Percentiles rank a stretch among this genome's conserved stretches.
phyloP scores from a whole-genome alignment of 2,113 vertebrate genomes.

The Proteles cristata region DNA sequence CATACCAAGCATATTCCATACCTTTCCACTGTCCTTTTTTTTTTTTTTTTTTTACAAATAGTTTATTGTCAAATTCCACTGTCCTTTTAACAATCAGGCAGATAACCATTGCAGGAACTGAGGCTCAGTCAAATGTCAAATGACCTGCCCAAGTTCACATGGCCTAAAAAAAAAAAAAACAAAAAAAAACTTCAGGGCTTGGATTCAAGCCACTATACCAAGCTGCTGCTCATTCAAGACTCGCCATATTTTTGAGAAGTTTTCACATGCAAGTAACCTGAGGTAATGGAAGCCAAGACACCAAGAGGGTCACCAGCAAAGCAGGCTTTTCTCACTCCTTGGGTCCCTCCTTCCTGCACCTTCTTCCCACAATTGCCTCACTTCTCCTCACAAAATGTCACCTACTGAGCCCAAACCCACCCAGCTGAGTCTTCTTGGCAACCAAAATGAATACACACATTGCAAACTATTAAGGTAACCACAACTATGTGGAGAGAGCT shows the following conservation, averaged over 20 bases:
- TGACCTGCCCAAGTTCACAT: background rate
- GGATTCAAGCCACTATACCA: background rate
- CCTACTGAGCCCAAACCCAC: conserved; percentile 9
- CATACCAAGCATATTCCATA: background rate
- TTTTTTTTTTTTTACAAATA: no score
- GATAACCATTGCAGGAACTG: background rate
- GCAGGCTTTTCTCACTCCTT: background rate
- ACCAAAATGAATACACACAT: background rate
- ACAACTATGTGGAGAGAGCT: conserved; percentile 10
- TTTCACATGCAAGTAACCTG: background rate
- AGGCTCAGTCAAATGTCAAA: background rate
- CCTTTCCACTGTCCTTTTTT: background rate
- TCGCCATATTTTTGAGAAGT: background rate
- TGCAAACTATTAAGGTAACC: conserved; percentile 60
- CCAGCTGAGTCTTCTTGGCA: conserved; percentile 57
- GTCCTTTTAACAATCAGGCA: background rate
- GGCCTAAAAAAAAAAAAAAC: no score
- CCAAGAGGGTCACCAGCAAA: background rate
- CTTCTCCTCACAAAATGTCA: background rate
- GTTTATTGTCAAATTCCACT: no score
- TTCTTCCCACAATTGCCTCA: background rate
- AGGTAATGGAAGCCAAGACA: background rate
- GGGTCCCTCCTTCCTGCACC: no score
- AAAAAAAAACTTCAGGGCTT: background rate
- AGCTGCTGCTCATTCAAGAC: background rate